These are phyloP conservation scores for Temnopleurus reevesii DNA, from an alignment of 53 echinoderm and acorn worm species.

Conservation along the genomic window DNA sequence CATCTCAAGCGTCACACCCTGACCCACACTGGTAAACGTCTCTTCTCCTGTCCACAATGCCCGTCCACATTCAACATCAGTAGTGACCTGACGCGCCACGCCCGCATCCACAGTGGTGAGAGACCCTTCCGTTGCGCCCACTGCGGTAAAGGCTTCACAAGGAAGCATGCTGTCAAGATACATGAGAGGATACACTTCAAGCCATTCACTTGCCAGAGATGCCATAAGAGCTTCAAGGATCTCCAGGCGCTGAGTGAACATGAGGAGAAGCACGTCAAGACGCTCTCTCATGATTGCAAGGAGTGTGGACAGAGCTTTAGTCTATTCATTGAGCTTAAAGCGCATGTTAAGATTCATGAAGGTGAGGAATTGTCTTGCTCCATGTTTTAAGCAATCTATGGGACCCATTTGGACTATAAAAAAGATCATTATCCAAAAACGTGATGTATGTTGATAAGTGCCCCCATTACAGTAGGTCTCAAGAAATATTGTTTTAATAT, in stretches of 20 bases:
- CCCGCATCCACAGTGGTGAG: slow-evolving; percentile 48
- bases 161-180: slow-evolving; percentile 56
- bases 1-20: slow-evolving; percentile 55
- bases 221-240: slow-evolving; percentile 50
- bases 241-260: slow-evolving; percentile 44
- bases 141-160: slow-evolving; percentile 45
- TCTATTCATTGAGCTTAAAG: neutral
- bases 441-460: too few species aligned
- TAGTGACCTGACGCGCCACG: slow-evolving; percentile 58
- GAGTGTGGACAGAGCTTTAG: neutral
- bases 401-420: too few species aligned
- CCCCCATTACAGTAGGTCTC: too few species aligned
- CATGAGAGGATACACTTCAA: slow-evolving; percentile 49
- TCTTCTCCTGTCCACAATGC: slow-evolving; percentile 49
- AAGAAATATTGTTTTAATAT: too few species aligned
- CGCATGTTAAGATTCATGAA: neutral
- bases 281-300: neutral
- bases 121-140: slow-evolving; percentile 25
- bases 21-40: slow-evolving; percentile 49
- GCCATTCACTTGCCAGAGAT: slow-evolving; percentile 52
- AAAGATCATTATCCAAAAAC: too few species aligned
- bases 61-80: slow-evolving; percentile 40
- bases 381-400: too few species aligned
- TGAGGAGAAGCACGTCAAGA: slow-evolving; percentile 28
- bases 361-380: too few species aligned